These are phyloP conservation scores for Xenopus laevis DNA, from an alignment of 2,113 vertebrate genomes.

Conservation along the genomic window DNA sequence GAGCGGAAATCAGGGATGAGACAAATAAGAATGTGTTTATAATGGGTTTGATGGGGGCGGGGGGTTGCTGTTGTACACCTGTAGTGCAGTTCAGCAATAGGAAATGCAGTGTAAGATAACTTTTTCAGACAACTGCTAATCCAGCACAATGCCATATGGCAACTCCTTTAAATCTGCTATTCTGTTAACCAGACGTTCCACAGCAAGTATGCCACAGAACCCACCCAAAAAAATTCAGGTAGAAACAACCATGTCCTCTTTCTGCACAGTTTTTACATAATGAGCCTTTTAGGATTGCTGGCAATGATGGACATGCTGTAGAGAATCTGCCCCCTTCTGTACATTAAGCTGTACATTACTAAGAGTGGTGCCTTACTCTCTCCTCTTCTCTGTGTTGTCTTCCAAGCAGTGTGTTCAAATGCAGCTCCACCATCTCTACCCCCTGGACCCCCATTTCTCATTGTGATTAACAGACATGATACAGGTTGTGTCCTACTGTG, in stretches of 20 bases:
- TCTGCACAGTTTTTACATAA: slow-evolving; percentile 40
- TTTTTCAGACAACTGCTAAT: background rate
- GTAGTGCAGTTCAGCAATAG: too few relatives aligned
- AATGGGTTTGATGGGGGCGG: too few relatives aligned
- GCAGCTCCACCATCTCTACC: background rate
- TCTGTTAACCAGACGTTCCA: too few relatives aligned
- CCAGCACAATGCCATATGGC: background rate
- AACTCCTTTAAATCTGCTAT: too few relatives aligned
- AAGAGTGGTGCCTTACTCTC: slow-evolving; percentile 82
- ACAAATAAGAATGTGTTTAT: too few relatives aligned
- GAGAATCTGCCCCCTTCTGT: slow-evolving; percentile 55
- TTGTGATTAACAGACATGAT: slow-evolving; percentile 61
- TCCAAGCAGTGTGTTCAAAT: slow-evolving; percentile 60
- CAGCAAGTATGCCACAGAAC: too few relatives aligned
- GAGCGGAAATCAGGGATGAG: too few relatives aligned
- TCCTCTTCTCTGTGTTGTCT: slow-evolving; percentile 66
- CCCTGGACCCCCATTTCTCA: slow-evolving; percentile 47
- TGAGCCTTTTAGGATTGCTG: slow-evolving; percentile 66
- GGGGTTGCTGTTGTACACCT: too few relatives aligned
- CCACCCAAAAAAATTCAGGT: too few relatives aligned
- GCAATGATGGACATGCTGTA: slow-evolving; percentile 60
- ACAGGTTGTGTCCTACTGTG: slow-evolving; percentile 4
- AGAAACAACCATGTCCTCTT: background rate
- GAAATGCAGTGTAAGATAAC: too few relatives aligned
- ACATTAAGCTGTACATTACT: slow-evolving; percentile 58